Evolutionary conservation across 2,113 vertebrate species (phyloP).

Genomic region (Microcebus lehilahytsara): DNA sequence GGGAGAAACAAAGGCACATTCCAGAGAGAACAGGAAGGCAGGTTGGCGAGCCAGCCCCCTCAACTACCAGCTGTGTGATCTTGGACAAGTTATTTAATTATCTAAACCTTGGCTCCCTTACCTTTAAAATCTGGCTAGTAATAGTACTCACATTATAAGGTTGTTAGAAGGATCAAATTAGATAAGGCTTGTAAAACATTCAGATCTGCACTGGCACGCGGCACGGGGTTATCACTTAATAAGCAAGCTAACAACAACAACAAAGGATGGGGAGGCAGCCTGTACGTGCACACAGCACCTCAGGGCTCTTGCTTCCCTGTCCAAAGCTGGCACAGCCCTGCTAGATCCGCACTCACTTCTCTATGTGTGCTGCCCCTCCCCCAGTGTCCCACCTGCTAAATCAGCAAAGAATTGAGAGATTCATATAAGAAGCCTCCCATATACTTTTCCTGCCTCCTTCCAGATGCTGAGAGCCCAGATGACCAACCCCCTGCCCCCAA

Average conservation of each 20-base stretch:
- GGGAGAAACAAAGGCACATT: neutral
- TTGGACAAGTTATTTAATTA: neutral
- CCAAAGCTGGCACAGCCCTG: neutral
- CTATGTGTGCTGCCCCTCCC: neutral
- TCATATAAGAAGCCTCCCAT: neutral
- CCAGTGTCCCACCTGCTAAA: neutral
- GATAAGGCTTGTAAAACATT: slow-evolving; percentile 61
- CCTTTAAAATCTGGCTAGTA: slow-evolving; percentile 32
- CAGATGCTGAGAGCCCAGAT: neutral
- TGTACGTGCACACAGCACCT: accelerated
- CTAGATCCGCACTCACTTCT: neutral
- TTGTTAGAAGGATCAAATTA: slow-evolving; percentile 50
- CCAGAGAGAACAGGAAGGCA: neutral
- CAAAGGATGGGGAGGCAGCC: neutral
- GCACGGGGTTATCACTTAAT: slow-evolving; percentile 17
- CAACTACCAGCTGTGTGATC: neutral
- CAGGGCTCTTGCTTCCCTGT: neutral
- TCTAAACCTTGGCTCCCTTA: neutral
- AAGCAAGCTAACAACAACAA: slow-evolving; percentile 24
- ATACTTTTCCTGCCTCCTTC: neutral
- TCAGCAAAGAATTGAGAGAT: neutral
- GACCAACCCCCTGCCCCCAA: neutral
- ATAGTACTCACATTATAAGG: neutral
- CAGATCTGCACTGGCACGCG: neutral
- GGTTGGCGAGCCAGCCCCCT: neutral